Base-by-base conservation (phyloP, 30 jellyfish, hydroid and myxozoan genomes). In the Mastigias papua region DNA sequence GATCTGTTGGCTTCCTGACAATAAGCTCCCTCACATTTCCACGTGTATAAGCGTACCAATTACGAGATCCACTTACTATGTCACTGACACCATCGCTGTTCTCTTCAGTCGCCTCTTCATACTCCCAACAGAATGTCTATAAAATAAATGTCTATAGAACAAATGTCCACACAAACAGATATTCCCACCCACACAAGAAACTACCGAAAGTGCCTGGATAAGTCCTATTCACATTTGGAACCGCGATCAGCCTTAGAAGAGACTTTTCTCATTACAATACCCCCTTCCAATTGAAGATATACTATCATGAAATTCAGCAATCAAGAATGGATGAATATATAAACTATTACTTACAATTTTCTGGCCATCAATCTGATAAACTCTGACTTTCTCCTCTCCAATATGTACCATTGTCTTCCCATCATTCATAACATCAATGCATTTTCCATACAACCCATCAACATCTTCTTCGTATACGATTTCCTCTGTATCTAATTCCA, bases 401-500 rank as follows among this genome's bases (percentile, higher is more conserved):
- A 73, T 73, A 74, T 77, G 92, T 0, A 80, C 88, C 17, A 86
- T 16, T 19, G 64, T 31, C 42, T 73, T 75, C 50, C 87, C 91
- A 70, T 79, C 89, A 27, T 64, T 80, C 13, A 67, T 34, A 30
- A 86, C 49, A 63, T 51, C 94, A 57, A 84, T 64, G 23, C 88
- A 67, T 29, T 34, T 65, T 15, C 97, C 94, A 61, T 86, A 46
- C 76, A 26, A 54, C 2, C 97, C 97, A 0, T 28, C 42, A n/a
- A 89, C 66, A 34, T 16, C 9, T n/a, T 92, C 97, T 9, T 72
- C 21, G 48, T 34, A 92, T 21, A 67, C 20, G 20, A 87, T 57
- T 58, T 86, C 97, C 30, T 87, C 98, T 28, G 98, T 34, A 2
- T 73, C 83, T 17, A 92, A 49, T 42, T 78, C 95, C 77, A 82